phyloP scores from a whole-genome alignment of 2,113 vertebrate genomes.

The Rhipidura dahli region DNA sequence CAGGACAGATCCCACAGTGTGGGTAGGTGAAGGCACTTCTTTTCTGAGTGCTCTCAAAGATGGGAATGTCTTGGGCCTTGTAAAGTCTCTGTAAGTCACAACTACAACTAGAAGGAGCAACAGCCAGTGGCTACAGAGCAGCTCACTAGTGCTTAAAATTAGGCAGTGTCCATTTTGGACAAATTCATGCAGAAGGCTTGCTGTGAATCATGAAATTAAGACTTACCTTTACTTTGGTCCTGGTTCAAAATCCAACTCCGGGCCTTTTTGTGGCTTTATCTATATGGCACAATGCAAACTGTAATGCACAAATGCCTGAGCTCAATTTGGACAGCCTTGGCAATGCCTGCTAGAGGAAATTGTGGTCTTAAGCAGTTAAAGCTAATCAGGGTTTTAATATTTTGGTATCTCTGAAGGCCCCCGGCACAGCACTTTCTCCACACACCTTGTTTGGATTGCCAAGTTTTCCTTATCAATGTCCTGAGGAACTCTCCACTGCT shows the following conservation, averaged over 20 bases:
- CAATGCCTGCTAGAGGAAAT: background rate
- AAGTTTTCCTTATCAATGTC: background rate
- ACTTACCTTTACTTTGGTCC: background rate
- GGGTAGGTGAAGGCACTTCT: background rate
- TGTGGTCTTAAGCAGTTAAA: background rate
- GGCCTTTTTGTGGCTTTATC: background rate
- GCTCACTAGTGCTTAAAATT: background rate
- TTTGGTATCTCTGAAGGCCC: background rate
- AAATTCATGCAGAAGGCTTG: background rate
- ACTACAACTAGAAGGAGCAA: background rate
- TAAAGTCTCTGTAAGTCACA: background rate
- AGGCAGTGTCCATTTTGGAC: background rate
- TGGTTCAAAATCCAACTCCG: background rate
- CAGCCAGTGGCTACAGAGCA: background rate
- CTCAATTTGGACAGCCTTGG: background rate
- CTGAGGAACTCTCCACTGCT: background rate
- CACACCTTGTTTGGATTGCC: background rate
- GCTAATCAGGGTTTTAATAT: background rate
- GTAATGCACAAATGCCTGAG: background rate
- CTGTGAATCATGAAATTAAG: background rate
- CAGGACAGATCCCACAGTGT: background rate
- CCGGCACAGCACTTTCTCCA: background rate
- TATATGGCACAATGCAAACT: background rate
- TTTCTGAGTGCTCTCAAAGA: background rate
- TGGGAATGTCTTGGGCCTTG: background rate